These are phyloP conservation scores for Cinclus mexicanus DNA, from an alignment of 2,113 vertebrate genomes.

Conservation along the genomic window DNA sequence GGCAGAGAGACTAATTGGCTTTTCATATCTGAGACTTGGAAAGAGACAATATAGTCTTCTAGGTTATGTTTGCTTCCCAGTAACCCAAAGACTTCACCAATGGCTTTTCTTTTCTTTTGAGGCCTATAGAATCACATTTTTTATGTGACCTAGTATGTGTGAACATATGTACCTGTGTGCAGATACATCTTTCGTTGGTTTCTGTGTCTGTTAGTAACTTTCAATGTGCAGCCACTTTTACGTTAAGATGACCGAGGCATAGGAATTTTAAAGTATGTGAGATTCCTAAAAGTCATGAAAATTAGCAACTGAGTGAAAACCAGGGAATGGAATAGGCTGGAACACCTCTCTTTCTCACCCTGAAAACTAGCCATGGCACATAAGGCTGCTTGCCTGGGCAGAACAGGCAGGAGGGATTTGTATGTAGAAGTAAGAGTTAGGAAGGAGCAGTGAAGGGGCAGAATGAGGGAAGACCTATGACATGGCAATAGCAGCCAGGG, in stretches of 20 bases:
- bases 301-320: background rate
- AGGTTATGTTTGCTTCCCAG: background rate
- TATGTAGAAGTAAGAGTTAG: rapidly evolving
- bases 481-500: background rate
- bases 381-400: background rate
- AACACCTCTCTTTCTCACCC: background rate
- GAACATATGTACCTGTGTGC: background rate
- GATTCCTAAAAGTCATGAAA: background rate
- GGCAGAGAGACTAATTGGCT: background rate
- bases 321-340: background rate
- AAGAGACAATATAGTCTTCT: background rate
- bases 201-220: background rate
- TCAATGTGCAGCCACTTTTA: background rate
- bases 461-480: background rate
- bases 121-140: background rate
- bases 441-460: background rate
- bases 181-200: background rate
- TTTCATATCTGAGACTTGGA: background rate
- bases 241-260: background rate
- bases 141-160: background rate
- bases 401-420: background rate
- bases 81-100: background rate
- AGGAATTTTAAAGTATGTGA: background rate
- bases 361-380: background rate
- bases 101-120: background rate